Percentiles rank a stretch among this genome's conserved stretches.
phyloP scores from a whole-genome alignment of 2,113 vertebrate genomes.

The Takifugu flavidus region DNA sequence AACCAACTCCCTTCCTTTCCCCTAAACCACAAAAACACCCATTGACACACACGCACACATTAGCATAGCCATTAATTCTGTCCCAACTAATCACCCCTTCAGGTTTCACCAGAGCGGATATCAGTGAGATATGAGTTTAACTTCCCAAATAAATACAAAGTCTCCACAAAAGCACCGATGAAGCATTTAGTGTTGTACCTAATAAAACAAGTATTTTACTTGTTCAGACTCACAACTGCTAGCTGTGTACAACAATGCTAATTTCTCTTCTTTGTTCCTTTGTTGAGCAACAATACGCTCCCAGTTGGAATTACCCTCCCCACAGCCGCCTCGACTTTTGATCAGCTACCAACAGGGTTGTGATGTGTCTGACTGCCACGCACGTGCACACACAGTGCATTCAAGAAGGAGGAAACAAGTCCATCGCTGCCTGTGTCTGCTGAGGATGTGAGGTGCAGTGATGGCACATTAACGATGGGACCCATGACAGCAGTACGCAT shows the following conservation, averaged over 20 bases:
- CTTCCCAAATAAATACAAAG: background rate
- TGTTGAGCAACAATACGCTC: too few species aligned
- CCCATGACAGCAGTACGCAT: constrained; percentile 70
- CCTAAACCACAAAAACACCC: constrained; percentile 28
- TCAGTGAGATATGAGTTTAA: background rate
- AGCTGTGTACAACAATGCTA: constrained; percentile 6
- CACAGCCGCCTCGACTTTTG: too few species aligned
- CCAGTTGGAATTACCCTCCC: too few species aligned
- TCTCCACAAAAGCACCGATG: background rate
- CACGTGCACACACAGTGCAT: constrained; percentile 19
- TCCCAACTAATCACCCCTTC: too few species aligned
- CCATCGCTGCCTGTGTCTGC: constrained; percentile 67
- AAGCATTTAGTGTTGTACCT: too few species aligned
- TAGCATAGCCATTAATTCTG: background rate
- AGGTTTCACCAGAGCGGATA: background rate
- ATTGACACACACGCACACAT: constrained; percentile 7
- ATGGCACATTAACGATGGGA: constrained; percentile 78
- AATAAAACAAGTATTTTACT: too few species aligned
- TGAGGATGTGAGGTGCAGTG: constrained; percentile 75
- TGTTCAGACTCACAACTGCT: too few species aligned
- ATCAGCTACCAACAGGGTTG: too few species aligned
- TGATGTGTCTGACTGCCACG: constrained; percentile 24
- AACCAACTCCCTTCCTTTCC: constrained; percentile 68
- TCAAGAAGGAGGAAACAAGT: constrained; percentile 72
- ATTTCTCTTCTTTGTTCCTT: background rate